Evolutionary conservation across 2,888 invertebrate genomes (phyloP).

Genomic region (Hyposoter dolosus): DNA sequence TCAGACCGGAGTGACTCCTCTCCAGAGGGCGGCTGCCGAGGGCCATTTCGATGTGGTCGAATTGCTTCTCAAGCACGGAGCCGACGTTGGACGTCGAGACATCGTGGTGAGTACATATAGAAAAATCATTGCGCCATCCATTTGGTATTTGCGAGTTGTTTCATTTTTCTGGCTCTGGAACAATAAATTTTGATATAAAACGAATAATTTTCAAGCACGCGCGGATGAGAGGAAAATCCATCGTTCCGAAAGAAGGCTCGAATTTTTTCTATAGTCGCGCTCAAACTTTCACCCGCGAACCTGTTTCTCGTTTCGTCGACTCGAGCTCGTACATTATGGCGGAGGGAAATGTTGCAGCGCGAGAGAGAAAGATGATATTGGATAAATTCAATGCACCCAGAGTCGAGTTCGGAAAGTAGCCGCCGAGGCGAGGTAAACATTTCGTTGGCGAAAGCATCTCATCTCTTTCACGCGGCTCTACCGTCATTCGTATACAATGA

Average conservation of each 20-base stretch:
- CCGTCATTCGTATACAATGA: too few relatives aligned
- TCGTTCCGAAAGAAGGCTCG: not conserved
- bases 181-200: not conserved
- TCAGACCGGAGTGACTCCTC: constrained; percentile 90
- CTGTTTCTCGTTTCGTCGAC: constrained; percentile 13
- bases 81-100: constrained; percentile 90
- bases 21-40: constrained; percentile 93
- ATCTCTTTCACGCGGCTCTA: too few relatives aligned
- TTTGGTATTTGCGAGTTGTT: too few relatives aligned
- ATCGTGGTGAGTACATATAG: constrained; percentile 87
- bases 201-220: too few relatives aligned
- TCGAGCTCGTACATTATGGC: constrained; percentile 3
- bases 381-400: constrained; percentile 64
- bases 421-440: constrained; percentile 65
- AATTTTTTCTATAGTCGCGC: not conserved
- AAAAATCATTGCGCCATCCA: too few relatives aligned
- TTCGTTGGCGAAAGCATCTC: not conserved
- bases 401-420: constrained; percentile 26
- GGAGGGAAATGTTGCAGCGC: constrained; percentile 45
- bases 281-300: constrained; percentile 16
- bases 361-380: constrained; percentile 7
- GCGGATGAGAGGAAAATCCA: too few relatives aligned
- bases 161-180: too few relatives aligned
- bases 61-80: constrained; percentile 89
- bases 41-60: constrained; percentile 92